Base-by-base conservation (phyloP, 2,797 vertebrate genomes). In the Gallinago stenura region DNA sequence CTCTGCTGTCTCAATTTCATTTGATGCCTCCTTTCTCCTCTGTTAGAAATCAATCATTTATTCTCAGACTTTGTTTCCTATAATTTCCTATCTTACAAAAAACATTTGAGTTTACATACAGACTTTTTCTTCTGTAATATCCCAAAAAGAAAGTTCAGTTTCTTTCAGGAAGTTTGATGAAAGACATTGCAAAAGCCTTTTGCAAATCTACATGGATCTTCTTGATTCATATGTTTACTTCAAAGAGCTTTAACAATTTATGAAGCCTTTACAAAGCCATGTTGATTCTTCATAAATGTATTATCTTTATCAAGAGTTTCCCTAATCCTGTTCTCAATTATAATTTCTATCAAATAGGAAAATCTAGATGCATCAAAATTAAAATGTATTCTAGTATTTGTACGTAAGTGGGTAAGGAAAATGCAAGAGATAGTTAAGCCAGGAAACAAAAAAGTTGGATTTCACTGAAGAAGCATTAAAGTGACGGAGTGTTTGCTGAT, bases 401-500 rank as follows among this genome's bases (percentile, higher is more conserved):
- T 84, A 83, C 71, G 46, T 18, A 33, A 66, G 78, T 5, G 0
- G 66, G 7, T 66, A 66, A 76, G 58, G 88, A 88, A 93, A 73
- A 81, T 56, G 57, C 57, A 84, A 53, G 20, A 58, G 75, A 87
- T 2, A 76, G 58, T 33, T 76, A 65, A 91, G 58, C 18, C 79
- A 88, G 84, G 68, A 81, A 89, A 90, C 64, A 90, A 77, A 66
- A 92, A 92, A 87, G 91, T 24, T 93, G 92, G 93, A 87, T 93
- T 95, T 90, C 95, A 92, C 71, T 54, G 75, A 93, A 90, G 91
- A 61, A 94, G 81, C 93, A 94, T 87, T 93, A 71, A 96, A 95
- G 91, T 95, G 95, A 96, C 96, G 30, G 93, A 93, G 88, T 90
- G 83, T 96, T 97, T 97, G 95, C 93, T 93, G 95, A 94, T 94